phyloP scores from a whole-genome alignment of 1,140 invertebrate species.

The Aphelenchoides fujianensis region DNA sequence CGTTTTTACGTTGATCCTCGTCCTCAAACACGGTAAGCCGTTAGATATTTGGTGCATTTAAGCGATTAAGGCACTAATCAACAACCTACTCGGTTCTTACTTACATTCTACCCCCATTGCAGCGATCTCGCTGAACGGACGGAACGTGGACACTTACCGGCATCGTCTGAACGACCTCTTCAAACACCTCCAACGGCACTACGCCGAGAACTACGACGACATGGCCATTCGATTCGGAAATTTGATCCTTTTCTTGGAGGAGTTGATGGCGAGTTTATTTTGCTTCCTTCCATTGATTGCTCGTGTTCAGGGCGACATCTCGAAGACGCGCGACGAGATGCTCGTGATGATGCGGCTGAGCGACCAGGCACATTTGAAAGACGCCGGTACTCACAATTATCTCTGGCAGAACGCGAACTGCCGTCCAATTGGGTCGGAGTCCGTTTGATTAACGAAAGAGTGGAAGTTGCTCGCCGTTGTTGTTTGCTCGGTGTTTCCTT shows the following conservation, averaged over 20 bases:
- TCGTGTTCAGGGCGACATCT: background rate
- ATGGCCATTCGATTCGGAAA: conserved; percentile 1
- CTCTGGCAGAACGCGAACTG: background rate
- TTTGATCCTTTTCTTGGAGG: conserved; percentile 16
- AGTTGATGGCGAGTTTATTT: too few species aligned
- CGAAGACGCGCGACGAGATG: background rate
- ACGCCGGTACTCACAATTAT: background rate
- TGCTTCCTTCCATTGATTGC: too few species aligned
- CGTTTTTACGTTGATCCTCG: background rate
- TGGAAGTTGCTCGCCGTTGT: too few species aligned
- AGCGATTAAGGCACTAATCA: background rate
- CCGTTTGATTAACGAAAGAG: too few species aligned
- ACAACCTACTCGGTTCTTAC: background rate
- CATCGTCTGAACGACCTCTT: conserved; percentile 1
- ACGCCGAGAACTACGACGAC: conserved; percentile 10
- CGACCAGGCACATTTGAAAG: background rate
- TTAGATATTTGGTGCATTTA: too few species aligned
- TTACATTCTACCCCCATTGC: background rate
- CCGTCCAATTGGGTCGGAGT: background rate
- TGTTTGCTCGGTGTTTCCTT: too few species aligned
- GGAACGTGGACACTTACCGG: too few species aligned
- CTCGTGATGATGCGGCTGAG: background rate
- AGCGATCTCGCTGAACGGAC: background rate
- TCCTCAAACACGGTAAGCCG: background rate
- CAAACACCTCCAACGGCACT: background rate